These are phyloP conservation scores for Limanda limanda DNA, from an alignment of 2,113 vertebrate species.

Conservation along the genomic window DNA sequence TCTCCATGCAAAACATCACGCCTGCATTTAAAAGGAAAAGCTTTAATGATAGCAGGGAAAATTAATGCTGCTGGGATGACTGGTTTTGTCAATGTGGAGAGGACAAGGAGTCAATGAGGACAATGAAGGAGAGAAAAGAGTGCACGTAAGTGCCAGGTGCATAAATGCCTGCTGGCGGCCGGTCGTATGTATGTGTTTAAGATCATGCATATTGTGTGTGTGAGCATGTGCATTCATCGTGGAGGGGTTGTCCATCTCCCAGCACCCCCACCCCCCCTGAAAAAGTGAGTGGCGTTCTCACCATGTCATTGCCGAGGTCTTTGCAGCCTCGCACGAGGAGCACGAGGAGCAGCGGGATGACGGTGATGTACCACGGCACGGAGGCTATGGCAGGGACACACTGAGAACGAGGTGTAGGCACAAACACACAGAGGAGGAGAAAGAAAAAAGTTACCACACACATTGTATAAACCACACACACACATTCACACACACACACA, in stretches of 20 bases:
- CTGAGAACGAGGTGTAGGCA: slow-evolving; percentile 71
- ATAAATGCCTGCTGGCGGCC: slow-evolving; percentile 32
- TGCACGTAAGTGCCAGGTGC: slow-evolving; percentile 36
- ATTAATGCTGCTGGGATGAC: slow-evolving; percentile 78
- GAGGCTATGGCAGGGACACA: slow-evolving; percentile 88
- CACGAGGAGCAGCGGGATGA: slow-evolving; percentile 85
- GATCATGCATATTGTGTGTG: slow-evolving; percentile 32
- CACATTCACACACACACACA: too few species aligned
- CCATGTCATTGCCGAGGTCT: slow-evolving; percentile 89
- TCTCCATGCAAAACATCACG: slow-evolving; percentile 78
- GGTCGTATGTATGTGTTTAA: slow-evolving; percentile 39
- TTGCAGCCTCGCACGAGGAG: slow-evolving; percentile 86
- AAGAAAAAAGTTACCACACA: neutral
- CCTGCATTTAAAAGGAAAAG: slow-evolving; percentile 75
- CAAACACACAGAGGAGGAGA: neutral
- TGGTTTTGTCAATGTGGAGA: slow-evolving; percentile 74
- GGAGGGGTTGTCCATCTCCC: neutral
- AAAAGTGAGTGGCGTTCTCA: slow-evolving; percentile 75
- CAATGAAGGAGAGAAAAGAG: slow-evolving; percentile 67
- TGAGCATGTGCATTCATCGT: neutral
- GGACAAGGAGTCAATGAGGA: slow-evolving; percentile 78
- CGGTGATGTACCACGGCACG: slow-evolving; percentile 90
- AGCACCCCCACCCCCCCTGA: neutral
- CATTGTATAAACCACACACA: neutral
- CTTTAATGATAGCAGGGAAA: slow-evolving; percentile 75